These are phyloP conservation scores for Sipha flava DNA, from an alignment of 1,140 invertebrate genomes.

Conservation along the genomic window DNA sequence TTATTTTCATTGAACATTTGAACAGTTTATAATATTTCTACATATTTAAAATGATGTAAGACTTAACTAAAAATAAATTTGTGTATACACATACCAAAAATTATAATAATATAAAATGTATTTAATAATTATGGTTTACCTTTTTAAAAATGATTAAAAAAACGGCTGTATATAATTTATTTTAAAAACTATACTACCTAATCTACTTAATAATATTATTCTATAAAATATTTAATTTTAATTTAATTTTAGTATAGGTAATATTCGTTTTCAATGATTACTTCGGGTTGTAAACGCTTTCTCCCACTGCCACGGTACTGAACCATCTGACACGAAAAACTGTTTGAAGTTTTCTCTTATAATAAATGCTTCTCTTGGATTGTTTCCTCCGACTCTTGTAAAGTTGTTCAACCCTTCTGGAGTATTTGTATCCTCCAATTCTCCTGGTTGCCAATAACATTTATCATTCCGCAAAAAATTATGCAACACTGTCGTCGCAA, in stretches of 20 bases:
- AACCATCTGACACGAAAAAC: conserved; percentile 8
- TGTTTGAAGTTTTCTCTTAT: conserved; percentile 25
- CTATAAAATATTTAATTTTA: no score
- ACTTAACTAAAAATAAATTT: no score
- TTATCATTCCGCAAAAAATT: background rate
- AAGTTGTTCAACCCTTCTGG: background rate
- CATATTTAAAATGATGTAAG: no score
- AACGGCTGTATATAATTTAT: no score
- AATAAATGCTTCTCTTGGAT: background rate
- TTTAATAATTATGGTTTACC: no score
- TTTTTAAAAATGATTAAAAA: no score
- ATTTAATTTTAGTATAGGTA: background rate
- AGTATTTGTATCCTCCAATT: background rate
- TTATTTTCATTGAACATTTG: no score
- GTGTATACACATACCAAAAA: no score
- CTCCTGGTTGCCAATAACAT: background rate
- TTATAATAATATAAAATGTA: no score
- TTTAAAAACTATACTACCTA: no score
- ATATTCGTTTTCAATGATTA: background rate
- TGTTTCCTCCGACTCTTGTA: background rate
- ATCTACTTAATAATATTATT: no score
- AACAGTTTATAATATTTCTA: no score
- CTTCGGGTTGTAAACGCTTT: background rate
- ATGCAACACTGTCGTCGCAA: background rate
- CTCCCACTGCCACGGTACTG: conserved; percentile 5